A percentile compares a stretch with the other conserved stretches of the same genome.
phyloP scores from a whole-genome alignment of 1,140 invertebrate species.

The Microplitis demolitor region DNA sequence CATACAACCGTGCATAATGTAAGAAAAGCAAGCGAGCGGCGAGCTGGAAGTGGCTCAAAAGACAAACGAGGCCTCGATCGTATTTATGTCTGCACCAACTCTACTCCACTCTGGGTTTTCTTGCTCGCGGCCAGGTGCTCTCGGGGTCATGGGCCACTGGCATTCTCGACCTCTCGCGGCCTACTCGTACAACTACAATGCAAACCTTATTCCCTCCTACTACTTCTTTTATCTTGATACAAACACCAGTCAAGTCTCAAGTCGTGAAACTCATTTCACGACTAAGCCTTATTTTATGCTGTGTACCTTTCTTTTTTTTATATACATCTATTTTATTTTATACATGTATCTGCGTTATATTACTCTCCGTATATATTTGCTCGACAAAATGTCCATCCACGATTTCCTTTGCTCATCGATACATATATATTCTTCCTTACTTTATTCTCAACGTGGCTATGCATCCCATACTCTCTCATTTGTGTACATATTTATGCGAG shows the following conservation, averaged over 20 bases:
- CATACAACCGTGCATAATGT: too few relatives aligned
- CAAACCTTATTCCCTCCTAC: neutral
- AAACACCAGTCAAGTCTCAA: neutral
- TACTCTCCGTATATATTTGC: constrained; percentile 6
- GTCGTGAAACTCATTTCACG: too few relatives aligned
- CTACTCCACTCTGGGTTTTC: neutral
- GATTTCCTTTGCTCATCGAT: neutral
- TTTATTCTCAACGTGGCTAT: neutral
- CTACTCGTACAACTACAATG: neutral
- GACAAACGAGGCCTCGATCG: constrained; percentile 23
- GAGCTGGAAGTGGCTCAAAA: constrained; percentile 23
- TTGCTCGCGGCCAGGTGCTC: neutral
- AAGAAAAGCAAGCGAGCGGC: neutral
- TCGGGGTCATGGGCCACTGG: neutral
- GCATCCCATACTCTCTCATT: neutral
- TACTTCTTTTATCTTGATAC: neutral
- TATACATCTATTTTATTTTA: neutral
- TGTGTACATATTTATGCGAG: neutral
- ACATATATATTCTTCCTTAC: neutral
- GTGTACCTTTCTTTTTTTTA: too few relatives aligned
- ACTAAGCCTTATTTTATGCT: too few relatives aligned
- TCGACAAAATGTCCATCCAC: constrained; percentile 22
- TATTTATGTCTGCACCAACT: constrained; percentile 7
- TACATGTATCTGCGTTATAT: neutral
- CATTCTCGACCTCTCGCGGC: neutral